Evolutionary conservation across 2,113 vertebrate species (phyloP).

Genomic region (Siphamia tubifer): DNA sequence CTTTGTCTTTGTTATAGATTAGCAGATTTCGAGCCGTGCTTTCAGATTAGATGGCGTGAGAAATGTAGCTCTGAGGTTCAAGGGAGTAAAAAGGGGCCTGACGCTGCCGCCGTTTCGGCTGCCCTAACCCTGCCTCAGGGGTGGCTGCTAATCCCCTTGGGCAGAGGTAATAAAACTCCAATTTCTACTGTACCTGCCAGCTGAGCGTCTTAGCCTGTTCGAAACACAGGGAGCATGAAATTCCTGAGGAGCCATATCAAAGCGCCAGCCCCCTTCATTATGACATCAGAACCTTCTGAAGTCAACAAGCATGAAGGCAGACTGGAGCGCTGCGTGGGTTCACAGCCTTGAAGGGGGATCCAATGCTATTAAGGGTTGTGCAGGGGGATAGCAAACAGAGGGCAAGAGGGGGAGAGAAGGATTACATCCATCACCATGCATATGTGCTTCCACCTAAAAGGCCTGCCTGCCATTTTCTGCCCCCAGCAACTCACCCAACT

Average conservation of each 20-base stretch:
- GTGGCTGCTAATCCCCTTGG: slow-evolving; percentile 67
- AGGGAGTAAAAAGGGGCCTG: slow-evolving; percentile 36
- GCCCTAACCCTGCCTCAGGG: slow-evolving; percentile 47
- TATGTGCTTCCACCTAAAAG: slow-evolving; percentile 60
- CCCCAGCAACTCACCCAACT: slow-evolving; percentile 49
- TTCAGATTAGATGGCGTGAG: slow-evolving; percentile 78
- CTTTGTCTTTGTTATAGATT: slow-evolving; percentile 68
- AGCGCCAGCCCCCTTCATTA: slow-evolving; percentile 71
- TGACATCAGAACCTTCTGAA: slow-evolving; percentile 83
- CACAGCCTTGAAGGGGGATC: slow-evolving; percentile 70
- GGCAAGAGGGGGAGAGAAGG: slow-evolving; percentile 56
- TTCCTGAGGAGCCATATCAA: slow-evolving; percentile 77
- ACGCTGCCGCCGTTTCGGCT: slow-evolving; percentile 26
- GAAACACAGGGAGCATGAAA: slow-evolving; percentile 78
- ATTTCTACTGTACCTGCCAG: slow-evolving; percentile 84
- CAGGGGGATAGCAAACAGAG: slow-evolving; percentile 33
- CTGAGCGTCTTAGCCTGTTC: slow-evolving; percentile 63
- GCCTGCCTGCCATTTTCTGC: slow-evolving; percentile 42
- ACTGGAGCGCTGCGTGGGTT: slow-evolving; percentile 64
- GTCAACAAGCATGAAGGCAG: slow-evolving; percentile 82
- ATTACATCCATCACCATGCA: slow-evolving; percentile 70
- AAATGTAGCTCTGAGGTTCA: slow-evolving; percentile 63
- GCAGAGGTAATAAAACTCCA: slow-evolving; percentile 78
- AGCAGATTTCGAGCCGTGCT: slow-evolving; percentile 64
- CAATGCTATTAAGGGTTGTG: slow-evolving; percentile 31